Conservation (phyloP, 2,888 invertebrate species). For the Nemurella pictetii region DNA sequence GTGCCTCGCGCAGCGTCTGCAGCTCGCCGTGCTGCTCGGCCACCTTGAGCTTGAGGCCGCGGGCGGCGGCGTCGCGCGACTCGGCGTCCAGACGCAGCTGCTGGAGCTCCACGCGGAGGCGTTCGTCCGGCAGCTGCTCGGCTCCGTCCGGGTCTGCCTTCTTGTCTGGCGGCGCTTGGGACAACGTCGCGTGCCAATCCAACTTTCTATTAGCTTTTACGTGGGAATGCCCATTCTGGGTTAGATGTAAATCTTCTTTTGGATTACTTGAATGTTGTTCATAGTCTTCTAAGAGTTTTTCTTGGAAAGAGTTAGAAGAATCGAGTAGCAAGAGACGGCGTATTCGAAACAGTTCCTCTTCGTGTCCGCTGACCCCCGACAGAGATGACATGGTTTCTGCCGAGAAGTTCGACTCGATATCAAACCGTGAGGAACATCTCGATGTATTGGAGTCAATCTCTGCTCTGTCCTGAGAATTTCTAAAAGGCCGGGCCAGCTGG, state of each 20-base stretch:
- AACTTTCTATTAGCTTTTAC: no score
- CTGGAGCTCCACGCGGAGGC: constrained; percentile 48
- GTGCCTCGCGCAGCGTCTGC: constrained; percentile 51
- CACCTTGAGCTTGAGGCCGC: constrained; percentile 53
- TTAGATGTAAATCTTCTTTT: not conserved
- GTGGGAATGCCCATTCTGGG: no score
- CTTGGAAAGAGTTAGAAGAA: constrained; percentile 25
- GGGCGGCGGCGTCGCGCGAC: constrained; percentile 50
- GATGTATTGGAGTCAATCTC: constrained; percentile 41
- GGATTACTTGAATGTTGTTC: not conserved
- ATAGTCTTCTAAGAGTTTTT: not conserved
- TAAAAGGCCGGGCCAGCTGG: constrained; percentile 35
- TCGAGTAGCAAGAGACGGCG: constrained; percentile 38
- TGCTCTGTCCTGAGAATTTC: constrained; percentile 37
- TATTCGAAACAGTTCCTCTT: constrained; percentile 42
- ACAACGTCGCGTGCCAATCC: no score
- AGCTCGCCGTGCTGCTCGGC: constrained; percentile 54
- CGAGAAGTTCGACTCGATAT: constrained; percentile 42
- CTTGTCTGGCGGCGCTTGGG: no score
- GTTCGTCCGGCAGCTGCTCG: constrained; percentile 28
- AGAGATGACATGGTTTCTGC: constrained; percentile 41
- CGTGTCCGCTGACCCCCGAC: constrained; percentile 42
- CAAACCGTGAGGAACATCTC: constrained; percentile 40
- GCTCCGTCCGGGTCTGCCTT: no score
- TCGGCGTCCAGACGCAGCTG: constrained; percentile 50